phyloP scores from a whole-genome alignment of 1,140 invertebrate genomes.

The Metaphire vulgaris region DNA sequence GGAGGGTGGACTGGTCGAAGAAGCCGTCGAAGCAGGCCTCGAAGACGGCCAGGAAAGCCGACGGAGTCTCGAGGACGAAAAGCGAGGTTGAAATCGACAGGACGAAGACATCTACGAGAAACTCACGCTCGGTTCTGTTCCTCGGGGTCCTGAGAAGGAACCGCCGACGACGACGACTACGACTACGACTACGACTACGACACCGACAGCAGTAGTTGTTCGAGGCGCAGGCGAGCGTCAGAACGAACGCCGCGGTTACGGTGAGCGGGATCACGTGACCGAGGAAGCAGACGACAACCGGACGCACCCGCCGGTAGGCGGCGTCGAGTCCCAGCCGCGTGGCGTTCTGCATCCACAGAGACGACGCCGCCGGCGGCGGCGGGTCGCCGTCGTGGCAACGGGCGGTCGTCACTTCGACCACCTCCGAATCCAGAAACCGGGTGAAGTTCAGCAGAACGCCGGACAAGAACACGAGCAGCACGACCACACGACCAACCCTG shows the following conservation, averaged over 20 bases:
- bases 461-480: background rate
- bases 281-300: background rate
- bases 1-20: background rate
- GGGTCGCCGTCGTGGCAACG: background rate
- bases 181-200: too few relatives aligned
- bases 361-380: too few relatives aligned
- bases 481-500: background rate
- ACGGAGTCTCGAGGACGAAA: background rate
- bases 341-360: background rate
- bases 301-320: background rate
- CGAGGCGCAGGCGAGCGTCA: too few relatives aligned
- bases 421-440: background rate
- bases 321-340: background rate
- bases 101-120: background rate
- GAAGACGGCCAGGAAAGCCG: background rate
- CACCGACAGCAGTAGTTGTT: background rate
- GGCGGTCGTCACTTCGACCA: background rate
- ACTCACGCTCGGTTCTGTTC: background rate
- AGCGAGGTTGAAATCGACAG: background rate
- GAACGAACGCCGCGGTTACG: background rate
- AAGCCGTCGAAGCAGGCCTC: background rate
- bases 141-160: background rate
- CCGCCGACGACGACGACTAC: too few relatives aligned
- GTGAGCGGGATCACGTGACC: background rate
- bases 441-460: background rate